A percentile compares a stretch with the other conserved stretches of the same genome.
phyloP scores from a whole-genome alignment of 1,140 invertebrate genomes.

The Macrobrachium nipponense region DNA sequence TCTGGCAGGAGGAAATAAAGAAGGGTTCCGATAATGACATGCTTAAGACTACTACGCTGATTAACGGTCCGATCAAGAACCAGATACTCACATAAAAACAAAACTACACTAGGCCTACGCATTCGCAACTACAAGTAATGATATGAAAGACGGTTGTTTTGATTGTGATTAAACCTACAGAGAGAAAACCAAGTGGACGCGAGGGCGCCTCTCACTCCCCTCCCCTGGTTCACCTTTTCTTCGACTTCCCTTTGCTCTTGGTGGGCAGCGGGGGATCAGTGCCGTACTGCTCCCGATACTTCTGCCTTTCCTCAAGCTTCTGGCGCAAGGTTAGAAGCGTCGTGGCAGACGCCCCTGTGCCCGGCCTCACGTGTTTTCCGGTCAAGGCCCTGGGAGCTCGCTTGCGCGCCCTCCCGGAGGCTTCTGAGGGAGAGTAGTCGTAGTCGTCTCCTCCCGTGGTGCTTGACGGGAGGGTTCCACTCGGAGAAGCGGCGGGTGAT shows the following conservation, averaged over 20 bases:
- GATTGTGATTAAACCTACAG: no score
- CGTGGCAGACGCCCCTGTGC: conserved; percentile 70
- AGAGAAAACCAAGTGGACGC: no score
- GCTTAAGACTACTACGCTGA: no score
- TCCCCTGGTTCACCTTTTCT: conserved; percentile 30
- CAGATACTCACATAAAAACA: no score
- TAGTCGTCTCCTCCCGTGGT: conserved; percentile 37
- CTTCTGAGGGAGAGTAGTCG: conserved; percentile 23
- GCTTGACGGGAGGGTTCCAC: conserved; percentile 39
- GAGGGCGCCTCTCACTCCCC: no score
- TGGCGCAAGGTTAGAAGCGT: conserved; percentile 70
- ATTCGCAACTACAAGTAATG: no score
- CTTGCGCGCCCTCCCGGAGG: conserved; percentile 65
- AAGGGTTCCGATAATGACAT: no score
- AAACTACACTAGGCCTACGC: no score
- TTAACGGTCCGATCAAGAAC: no score
- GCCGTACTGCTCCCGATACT: conserved; percentile 42
- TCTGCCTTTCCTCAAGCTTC: conserved; percentile 70
- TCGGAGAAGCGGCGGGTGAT: conserved; percentile 17
- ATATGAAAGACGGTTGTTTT: no score
- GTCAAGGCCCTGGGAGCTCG: conserved; percentile 69
- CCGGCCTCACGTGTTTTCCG: conserved; percentile 71
- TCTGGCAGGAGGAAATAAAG: no score
- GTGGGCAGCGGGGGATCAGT: conserved; percentile 28
- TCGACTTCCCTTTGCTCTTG: conserved; percentile 14